Conservation (phyloP, 2,888 invertebrate species). For the Drosophila algonquin region DNA sequence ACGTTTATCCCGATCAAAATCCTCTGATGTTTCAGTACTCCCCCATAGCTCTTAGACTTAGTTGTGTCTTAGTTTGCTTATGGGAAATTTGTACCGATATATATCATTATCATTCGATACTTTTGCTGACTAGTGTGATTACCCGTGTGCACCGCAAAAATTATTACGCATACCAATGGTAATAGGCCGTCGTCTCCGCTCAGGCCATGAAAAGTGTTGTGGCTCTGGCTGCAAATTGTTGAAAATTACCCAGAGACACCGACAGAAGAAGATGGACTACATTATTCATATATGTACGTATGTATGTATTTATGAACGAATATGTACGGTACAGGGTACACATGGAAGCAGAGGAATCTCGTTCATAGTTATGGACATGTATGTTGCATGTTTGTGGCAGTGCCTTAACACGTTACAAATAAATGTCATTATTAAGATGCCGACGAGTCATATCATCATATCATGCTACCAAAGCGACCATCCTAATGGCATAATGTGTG, state of each 20-base stretch:
- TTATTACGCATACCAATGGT: constrained; percentile 56
- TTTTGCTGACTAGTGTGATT: constrained; percentile 26
- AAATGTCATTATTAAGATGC: constrained; percentile 62
- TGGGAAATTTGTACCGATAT: no score
- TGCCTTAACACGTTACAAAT: constrained; percentile 55
- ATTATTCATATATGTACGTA: neutral
- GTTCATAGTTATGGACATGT: constrained; percentile 1
- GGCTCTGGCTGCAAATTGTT: constrained; percentile 46
- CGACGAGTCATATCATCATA: neutral
- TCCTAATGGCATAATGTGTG: constrained; percentile 41
- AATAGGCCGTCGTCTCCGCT: constrained; percentile 30
- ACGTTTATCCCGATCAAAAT: neutral
- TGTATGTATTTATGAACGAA: neutral
- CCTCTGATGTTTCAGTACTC: no score
- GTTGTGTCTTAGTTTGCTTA: no score
- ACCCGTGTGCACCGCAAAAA: constrained; percentile 39
- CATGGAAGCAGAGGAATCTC: no score
- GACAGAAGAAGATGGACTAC: constrained; percentile 14
- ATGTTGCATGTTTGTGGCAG: constrained; percentile 41
- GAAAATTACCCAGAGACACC: constrained; percentile 38
- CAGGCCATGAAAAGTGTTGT: constrained; percentile 44
- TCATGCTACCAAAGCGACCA: constrained; percentile 15
- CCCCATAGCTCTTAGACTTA: no score
- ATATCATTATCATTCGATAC: no score
- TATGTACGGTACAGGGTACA: no score